Evolutionary conservation across 30 jellyfish, hydroid and myxozoan genomes (phyloP).

Genomic region (Cassiopea andromeda): DNA sequence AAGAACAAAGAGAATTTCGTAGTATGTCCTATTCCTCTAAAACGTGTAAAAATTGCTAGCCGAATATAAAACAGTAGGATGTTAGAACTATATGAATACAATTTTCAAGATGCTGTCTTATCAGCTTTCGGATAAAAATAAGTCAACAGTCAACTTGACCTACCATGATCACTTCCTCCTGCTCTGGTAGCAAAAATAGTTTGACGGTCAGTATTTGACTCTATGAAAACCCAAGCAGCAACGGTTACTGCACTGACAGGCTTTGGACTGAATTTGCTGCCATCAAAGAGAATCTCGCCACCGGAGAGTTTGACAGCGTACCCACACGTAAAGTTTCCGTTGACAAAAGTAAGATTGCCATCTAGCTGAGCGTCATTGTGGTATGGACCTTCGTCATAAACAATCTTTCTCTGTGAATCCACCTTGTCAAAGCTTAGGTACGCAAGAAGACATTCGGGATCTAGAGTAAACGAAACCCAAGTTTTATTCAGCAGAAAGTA

Average conservation of each 20-base stretch:
- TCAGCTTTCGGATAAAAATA: no score
- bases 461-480: slow-evolving; percentile 37
- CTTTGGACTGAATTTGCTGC: slow-evolving; percentile 71
- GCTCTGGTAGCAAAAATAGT: slow-evolving; percentile 85
- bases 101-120: no score
- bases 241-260: slow-evolving; percentile 85
- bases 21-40: no score
- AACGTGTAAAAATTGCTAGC: no score
- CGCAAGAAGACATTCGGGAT: slow-evolving; percentile 89
- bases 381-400: slow-evolving; percentile 93
- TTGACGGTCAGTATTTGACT: slow-evolving; percentile 67
- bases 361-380: slow-evolving; percentile 84
- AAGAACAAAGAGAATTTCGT: no score
- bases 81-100: no score
- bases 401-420: slow-evolving; percentile 72
- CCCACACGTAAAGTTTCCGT: slow-evolving; percentile 90
- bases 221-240: slow-evolving; percentile 91
- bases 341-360: slow-evolving; percentile 75
- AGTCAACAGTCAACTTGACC: slow-evolving; percentile 3
- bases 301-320: slow-evolving; percentile 76
- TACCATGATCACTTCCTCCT: slow-evolving; percentile 39
- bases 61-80: no score
- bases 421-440: slow-evolving; percentile 90
- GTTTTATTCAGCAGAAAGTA: background rate
- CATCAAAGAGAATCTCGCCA: slow-evolving; percentile 88